Conservation (phyloP, 2,888 invertebrate species). For the Rhogogaster chlorosoma region DNA sequence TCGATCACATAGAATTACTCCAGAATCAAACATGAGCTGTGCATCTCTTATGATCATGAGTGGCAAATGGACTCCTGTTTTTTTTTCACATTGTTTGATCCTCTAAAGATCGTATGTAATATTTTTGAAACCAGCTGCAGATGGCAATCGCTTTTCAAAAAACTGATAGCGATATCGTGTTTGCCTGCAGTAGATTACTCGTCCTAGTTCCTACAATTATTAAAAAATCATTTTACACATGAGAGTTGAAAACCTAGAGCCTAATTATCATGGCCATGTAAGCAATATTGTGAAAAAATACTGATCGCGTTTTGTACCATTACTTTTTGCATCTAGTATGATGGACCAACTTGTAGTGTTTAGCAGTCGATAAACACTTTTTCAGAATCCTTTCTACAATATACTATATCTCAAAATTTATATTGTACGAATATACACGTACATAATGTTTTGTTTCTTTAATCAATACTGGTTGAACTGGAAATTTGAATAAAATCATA, state of each 20-base stretch:
- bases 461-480: background rate
- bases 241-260: background rate
- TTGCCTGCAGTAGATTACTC: background rate
- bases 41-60: background rate
- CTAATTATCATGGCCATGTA: background rate
- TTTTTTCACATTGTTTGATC: background rate
- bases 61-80: background rate
- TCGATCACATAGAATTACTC: background rate
- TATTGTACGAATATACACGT: background rate
- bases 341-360: constrained; percentile 4
- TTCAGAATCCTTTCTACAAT: background rate
- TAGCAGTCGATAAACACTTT: background rate
- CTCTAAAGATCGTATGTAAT: background rate
- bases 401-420: background rate
- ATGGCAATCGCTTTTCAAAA: background rate
- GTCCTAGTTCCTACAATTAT: background rate
- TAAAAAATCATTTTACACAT: background rate
- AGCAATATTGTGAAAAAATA: background rate
- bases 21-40: background rate
- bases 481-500: background rate
- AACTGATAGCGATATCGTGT: background rate
- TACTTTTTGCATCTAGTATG: background rate
- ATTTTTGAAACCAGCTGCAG: background rate
- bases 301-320: background rate
- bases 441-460: background rate